Percentiles rank a stretch among this genome's conserved stretches.
Conservation (phyloP, 2,797 vertebrate species). For the Eulemur coronatus region DNA sequence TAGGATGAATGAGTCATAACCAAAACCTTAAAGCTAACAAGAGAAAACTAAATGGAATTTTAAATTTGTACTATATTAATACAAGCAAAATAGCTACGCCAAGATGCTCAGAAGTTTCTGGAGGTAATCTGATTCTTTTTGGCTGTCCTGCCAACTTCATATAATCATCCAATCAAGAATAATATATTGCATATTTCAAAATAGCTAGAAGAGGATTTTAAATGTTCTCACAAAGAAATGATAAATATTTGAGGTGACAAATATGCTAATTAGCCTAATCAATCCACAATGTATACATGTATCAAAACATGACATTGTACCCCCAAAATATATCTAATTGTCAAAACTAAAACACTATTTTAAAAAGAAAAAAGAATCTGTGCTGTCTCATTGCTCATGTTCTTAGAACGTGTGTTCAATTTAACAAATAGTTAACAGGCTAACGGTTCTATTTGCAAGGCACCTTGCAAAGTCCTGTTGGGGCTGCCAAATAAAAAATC, state of each 20-base stretch:
- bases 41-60: conserved; percentile 1
- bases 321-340: neutral
- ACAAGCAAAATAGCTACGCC: neutral
- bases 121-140: neutral
- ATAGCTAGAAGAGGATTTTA: neutral
- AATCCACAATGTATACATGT: neutral
- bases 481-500: neutral
- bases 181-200: neutral
- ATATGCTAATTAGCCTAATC: neutral
- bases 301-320: neutral
- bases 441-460: neutral
- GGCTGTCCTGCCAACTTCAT: neutral
- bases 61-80: conserved; percentile 2
- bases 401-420: neutral
- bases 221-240: neutral
- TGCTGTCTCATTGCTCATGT: neutral
- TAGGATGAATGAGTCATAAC: neutral
- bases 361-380: neutral
- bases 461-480: neutral
- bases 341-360: neutral
- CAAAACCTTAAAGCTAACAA: conserved; percentile 13
- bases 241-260: neutral
- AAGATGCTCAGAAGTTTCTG: neutral
- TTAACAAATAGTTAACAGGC: neutral
- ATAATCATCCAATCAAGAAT: neutral